These are phyloP conservation scores for Leptopilina boulardi DNA, from an alignment of 1,140 invertebrate species.

Conservation along the genomic window DNA sequence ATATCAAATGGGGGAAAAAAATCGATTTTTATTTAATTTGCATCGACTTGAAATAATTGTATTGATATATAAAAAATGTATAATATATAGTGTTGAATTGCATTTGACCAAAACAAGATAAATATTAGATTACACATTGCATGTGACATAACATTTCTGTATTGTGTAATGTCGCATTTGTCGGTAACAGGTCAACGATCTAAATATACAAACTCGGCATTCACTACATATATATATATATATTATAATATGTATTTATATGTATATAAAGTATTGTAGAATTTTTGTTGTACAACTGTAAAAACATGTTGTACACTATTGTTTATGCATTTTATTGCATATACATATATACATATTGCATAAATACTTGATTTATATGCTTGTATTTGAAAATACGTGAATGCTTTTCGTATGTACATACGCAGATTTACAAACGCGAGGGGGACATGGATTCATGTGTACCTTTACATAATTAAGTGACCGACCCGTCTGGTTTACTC, in stretches of 20 bases:
- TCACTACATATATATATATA: too few species aligned
- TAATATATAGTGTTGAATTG: neutral
- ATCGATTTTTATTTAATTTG: too few species aligned
- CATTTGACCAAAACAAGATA: neutral
- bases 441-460: conserved; percentile 7
- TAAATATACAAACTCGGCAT: neutral
- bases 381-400: neutral
- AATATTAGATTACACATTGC: neutral
- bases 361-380: neutral
- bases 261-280: too few species aligned
- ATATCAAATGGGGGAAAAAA: too few species aligned
- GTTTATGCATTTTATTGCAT: neutral
- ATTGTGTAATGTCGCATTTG: conserved; percentile 11
- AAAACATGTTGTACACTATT: neutral
- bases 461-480: conserved; percentile 17
- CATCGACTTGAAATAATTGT: too few species aligned
- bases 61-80: too few species aligned
- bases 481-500: conserved; percentile 1
- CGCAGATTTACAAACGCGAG: conserved; percentile 5
- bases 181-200: neutral
- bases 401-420: neutral
- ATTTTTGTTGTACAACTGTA: neutral
- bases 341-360: neutral
- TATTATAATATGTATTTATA: too few species aligned
- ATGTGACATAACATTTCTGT: neutral